Base-by-base conservation (phyloP, 2,113 vertebrate genomes). In the Bucco capensis region DNA sequence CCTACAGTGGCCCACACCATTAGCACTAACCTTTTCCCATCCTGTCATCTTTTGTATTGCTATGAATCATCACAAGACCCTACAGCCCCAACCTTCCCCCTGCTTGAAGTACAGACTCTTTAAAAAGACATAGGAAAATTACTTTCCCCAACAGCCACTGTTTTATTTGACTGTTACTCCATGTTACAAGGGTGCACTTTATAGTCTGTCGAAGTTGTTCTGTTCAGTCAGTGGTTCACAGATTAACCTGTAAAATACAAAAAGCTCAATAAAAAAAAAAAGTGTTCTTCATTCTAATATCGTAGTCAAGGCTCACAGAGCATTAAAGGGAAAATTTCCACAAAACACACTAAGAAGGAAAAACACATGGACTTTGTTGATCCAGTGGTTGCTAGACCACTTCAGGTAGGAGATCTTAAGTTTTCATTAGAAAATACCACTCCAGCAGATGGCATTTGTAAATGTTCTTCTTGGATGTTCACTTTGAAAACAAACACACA, bases 191-290 rank as follows among this genome's bases (percentile, higher is more conserved):
- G 69, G 64, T 86, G 60, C 49, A 62, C 75, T 95, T 94, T 76
- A 89, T 30, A 76, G 75, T 77, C 91, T 92, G 64, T 83, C 92
- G 88, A 91, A 86, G 50, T 73, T 79, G 62, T 76, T 91, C 82
- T 86, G 50, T 77, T 91, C 91, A 92, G 71, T 74, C 88, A 89
- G 79, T 79, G 72, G 51, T 62, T 94, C 75, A 86, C 72, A 92
- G 83, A 93, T 72, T 85, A 94, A 96, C 61, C 35, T 54, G 60
- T 80, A 85, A 95, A 94, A 88, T 33, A 30, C 49, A 88, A 84
- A 87, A 89, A 72, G 38, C 60, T 89, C 91, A 85, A 35, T 91
- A 89, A 93, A 85, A 46, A 60, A 62, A 38, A 33, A 23, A 89
- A 35, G 12, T n/a, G 44, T 73, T 92, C 54, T 38, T 76, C 42